Evolutionary conservation across 2,797 vertebrate genomes (phyloP).

Genomic region (Carduelis carduelis): DNA sequence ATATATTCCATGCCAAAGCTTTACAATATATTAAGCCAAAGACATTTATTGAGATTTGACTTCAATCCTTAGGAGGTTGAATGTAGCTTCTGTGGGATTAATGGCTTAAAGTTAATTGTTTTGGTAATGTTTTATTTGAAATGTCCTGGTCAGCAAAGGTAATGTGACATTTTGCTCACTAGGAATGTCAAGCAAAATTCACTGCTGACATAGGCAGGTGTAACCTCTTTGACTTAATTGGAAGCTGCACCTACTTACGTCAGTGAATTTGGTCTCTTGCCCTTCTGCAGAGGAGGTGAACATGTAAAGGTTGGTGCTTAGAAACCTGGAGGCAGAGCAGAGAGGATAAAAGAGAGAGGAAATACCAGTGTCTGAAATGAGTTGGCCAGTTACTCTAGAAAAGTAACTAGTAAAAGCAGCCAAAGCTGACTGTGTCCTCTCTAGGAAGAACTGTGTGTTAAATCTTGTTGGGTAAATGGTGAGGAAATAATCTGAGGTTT

Average conservation of each 20-base stretch:
- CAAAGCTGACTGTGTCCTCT: not conserved
- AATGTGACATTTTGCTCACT: constrained; percentile 74
- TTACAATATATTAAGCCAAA: constrained; percentile 67
- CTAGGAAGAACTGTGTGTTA: not conserved
- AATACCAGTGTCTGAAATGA: not conserved
- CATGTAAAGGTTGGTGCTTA: constrained; percentile 30
- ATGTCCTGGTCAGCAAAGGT: constrained; percentile 68
- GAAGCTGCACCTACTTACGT: not conserved
- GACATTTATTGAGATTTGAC: constrained; percentile 71
- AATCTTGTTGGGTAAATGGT: constrained; percentile 22
- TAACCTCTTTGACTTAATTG: constrained; percentile 18
- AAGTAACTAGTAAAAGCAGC: not conserved
- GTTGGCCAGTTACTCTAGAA: not conserved
- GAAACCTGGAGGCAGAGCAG: not conserved
- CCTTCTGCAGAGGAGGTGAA: constrained; percentile 34
- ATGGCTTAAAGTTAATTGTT: constrained; percentile 76
- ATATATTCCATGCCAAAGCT: constrained; percentile 47
- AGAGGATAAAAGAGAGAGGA: constrained; percentile 13
- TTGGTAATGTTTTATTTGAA: constrained; percentile 78
- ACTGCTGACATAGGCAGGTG: constrained; percentile 19
- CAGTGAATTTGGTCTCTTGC: constrained; percentile 21
- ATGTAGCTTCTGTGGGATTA: constrained; percentile 69
- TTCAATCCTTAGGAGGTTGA: constrained; percentile 69
- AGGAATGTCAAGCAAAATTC: constrained; percentile 15
- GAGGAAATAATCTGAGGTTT: constrained; percentile 33